Evolutionary conservation across 2,888 invertebrate genomes (phyloP).

Genomic region (Rhopalosiphum nymphaeae): DNA sequence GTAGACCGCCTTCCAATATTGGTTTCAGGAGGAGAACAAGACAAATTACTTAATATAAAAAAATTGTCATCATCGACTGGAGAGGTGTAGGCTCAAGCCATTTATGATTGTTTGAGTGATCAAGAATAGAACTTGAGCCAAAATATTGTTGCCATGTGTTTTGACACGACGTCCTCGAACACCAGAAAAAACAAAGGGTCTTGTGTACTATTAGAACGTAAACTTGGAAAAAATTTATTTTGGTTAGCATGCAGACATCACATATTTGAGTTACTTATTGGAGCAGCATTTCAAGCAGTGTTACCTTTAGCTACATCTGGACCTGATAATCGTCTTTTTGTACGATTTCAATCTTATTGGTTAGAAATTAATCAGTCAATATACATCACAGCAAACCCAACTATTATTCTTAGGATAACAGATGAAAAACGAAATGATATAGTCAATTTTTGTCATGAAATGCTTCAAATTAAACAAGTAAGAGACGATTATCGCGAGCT

Average conservation of each 20-base stretch:
- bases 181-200: background rate
- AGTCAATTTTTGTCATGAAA: too few relatives aligned
- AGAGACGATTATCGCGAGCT: too few relatives aligned
- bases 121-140: background rate
- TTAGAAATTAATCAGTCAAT: background rate
- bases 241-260: slow-evolving; percentile 12
- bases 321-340: slow-evolving; percentile 1
- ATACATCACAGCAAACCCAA: too few relatives aligned
- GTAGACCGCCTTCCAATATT: slow-evolving; percentile 27
- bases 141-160: background rate
- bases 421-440: too few relatives aligned
- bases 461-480: too few relatives aligned
- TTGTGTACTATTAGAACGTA: background rate
- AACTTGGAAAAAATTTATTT: slow-evolving; percentile 37
- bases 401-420: slow-evolving; percentile 17
- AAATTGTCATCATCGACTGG: slow-evolving; percentile 15
- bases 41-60: background rate
- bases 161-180: background rate
- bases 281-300: background rate
- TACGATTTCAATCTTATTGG: background rate
- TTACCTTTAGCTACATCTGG: background rate
- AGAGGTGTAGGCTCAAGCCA: slow-evolving; percentile 2
- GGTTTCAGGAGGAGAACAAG: background rate
- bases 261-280: background rate
- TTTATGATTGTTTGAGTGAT: slow-evolving; percentile 23